These are phyloP conservation scores for Grapholita molesta DNA, from an alignment of 1,140 invertebrate genomes.

Conservation along the genomic window DNA sequence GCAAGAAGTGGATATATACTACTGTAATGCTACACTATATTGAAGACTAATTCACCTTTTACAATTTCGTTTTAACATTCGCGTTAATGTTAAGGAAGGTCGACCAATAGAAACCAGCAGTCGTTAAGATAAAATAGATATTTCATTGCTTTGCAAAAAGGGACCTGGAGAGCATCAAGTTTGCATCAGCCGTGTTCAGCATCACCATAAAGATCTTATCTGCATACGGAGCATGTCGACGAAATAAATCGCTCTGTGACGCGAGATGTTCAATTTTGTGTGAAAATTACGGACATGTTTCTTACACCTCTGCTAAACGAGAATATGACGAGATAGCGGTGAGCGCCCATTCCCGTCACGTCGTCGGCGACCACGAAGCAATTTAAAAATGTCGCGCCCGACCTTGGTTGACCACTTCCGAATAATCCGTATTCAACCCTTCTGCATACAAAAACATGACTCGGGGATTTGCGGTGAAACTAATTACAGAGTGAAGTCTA, in stretches of 20 bases:
- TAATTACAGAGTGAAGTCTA: constrained; percentile 21
- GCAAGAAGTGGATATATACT: too few relatives aligned
- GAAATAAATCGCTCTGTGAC: constrained; percentile 60
- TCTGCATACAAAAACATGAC: constrained; percentile 27
- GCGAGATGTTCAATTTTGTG: constrained; percentile 60
- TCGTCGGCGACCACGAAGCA: constrained; percentile 32
- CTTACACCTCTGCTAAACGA: constrained; percentile 30
- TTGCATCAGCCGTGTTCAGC: constrained; percentile 43
- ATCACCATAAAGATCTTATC: constrained; percentile 40
- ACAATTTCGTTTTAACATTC: constrained; percentile 32
- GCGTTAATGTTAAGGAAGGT: constrained; percentile 33
- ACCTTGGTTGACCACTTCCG: constrained; percentile 24
- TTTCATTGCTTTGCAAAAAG: constrained; percentile 57
- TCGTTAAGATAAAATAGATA: constrained; percentile 52
- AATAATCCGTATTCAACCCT: constrained; percentile 19
- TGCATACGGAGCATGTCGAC: constrained; percentile 46
- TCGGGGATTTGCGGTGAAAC: constrained; percentile 28
- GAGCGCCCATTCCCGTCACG: constrained; percentile 50
- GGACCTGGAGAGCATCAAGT: constrained; percentile 39
- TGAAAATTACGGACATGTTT: constrained; percentile 60
- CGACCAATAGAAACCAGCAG: constrained; percentile 50
- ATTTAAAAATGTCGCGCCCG: constrained; percentile 36
- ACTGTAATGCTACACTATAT: too few relatives aligned
- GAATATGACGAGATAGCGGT: constrained; percentile 23
- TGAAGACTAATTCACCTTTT: neutral